Conservation (phyloP, 2,888 invertebrate species). For the Archips crataeganus region DNA sequence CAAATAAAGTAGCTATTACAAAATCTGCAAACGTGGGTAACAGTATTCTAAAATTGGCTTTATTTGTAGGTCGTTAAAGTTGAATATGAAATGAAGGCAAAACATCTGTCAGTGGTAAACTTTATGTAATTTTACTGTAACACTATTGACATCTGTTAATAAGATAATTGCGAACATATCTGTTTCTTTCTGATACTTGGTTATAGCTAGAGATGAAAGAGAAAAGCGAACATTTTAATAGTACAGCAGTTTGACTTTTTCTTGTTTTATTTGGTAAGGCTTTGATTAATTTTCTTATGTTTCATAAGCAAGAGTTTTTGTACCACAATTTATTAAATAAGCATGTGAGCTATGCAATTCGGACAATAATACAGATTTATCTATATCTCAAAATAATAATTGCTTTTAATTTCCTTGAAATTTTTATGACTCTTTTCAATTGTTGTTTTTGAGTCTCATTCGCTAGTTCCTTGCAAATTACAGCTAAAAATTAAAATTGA, state of each 20-base stretch:
- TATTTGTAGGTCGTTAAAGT: no score
- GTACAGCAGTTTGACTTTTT: not conserved
- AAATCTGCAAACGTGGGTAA: no score
- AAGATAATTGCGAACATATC: conserved; percentile 44
- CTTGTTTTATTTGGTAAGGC: not conserved
- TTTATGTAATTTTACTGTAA: no score
- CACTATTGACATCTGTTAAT: conserved; percentile 42
- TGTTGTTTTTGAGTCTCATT: conserved; percentile 1
- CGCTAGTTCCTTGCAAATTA: not conserved
- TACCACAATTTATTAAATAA: not conserved
- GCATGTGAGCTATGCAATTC: not conserved
- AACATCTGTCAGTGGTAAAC: no score
- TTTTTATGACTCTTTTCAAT: not conserved
- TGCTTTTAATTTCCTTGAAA: not conserved
- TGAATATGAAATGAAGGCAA: no score
- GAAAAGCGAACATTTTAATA: not conserved
- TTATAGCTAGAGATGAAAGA: conserved; percentile 19
- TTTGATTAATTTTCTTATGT: no score
- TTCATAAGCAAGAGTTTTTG: no score
- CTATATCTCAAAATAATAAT: conserved; percentile 1
- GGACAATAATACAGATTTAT: conserved; percentile 23
- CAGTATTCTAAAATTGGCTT: no score
- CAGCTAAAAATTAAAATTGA: not conserved
- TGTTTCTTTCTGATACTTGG: conserved; percentile 30
- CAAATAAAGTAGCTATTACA: no score